These are phyloP conservation scores for Apaloderma vittatum DNA, from an alignment of 2,113 vertebrate species.

Conservation along the genomic window DNA sequence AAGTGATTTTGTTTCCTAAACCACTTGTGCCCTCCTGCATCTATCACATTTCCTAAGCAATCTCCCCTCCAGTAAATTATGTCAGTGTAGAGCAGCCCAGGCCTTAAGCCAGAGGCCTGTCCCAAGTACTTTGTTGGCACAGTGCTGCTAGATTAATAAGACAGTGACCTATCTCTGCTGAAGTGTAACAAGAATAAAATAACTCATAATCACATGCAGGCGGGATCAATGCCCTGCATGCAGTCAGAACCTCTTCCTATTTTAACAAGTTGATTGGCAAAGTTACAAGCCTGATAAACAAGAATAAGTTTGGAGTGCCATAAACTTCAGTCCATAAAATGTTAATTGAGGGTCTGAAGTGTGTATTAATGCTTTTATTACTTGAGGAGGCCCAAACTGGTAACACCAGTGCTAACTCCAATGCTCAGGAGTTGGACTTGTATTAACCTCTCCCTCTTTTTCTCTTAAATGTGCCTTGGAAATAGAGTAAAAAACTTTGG, in stretches of 20 bases:
- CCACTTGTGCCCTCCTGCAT: not conserved
- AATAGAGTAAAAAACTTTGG: slow-evolving; percentile 14
- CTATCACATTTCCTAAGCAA: slow-evolving; percentile 50
- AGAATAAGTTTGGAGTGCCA: slow-evolving; percentile 38
- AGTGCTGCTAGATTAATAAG: slow-evolving; percentile 64
- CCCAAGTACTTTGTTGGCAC: slow-evolving; percentile 43
- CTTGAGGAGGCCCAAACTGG: not conserved
- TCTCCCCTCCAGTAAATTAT: slow-evolving; percentile 50
- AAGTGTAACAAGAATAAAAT: slow-evolving; percentile 77
- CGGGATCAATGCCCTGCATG: slow-evolving; percentile 70
- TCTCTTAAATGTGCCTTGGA: not conserved
- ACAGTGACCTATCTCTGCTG: slow-evolving; percentile 67
- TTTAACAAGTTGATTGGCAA: slow-evolving; percentile 78
- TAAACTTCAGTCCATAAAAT: slow-evolving; percentile 61
- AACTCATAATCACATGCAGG: slow-evolving; percentile 65
- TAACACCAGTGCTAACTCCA: slow-evolving; percentile 4
- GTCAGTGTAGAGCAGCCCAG: slow-evolving; percentile 10
- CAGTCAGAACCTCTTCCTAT: slow-evolving; percentile 69
- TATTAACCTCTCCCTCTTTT: slow-evolving; percentile 24
- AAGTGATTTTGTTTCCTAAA: not conserved
- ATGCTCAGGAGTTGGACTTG: slow-evolving; percentile 10
- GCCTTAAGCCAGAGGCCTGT: slow-evolving; percentile 51
- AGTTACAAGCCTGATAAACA: slow-evolving; percentile 70
- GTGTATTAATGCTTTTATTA: slow-evolving; percentile 55
- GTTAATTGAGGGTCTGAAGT: slow-evolving; percentile 47